Base-by-base conservation (phyloP, 2,888 invertebrate genomes). In the Elgonia sp. region DNA sequence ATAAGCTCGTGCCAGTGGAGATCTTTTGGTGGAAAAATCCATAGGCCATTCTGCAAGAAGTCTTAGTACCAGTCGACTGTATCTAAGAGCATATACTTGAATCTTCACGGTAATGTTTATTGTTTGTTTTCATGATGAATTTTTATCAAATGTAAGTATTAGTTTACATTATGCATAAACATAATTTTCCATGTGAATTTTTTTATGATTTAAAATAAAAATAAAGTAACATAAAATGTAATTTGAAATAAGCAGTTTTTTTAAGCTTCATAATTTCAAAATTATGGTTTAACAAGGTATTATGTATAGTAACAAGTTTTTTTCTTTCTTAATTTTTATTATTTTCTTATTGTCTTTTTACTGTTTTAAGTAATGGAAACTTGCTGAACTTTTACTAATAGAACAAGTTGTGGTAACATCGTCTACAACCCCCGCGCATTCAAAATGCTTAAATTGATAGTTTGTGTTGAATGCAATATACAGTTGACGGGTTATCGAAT, bases 31-130 rank as follows among this genome's bases (percentile, higher is more conserved):
- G n/a, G 50, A 53, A 18, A 39, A 72, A 40, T 72, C 72, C 57
- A 37, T 20, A 53, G 72, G 72, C 70, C 63, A 63, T 18, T n/a
- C 3, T 18, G 63, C 20, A 40, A 63, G n/a, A 18, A 63, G 5
- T 40, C 40, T 39, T n/a, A 39, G 29, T 18, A 40, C n/a, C n/a
- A 53, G 1, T 53, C 53, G 53, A 53, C n/a, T 16, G n/a, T 16
- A 53, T 7, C n/a, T n/a, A 53, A 53, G 2, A 16, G 7, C 18
- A 53, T 53, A n/a, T 53, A n/a, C 7, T 53, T 53, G n/a, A 53
- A 53, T 53, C 53, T 16, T 53, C 0, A 53, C 18, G 53, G n/a
- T n/a, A n/a, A n/a, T 53, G 53, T 53, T 53, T 53, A 2, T 53
- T 53, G 2, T 5, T 14, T 1, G 7, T 46, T 2, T 46, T 16